Evolutionary conservation across 2,888 invertebrate genomes (phyloP), one percentile per base, ranked within the genome.

Genomic region (Trichacis sp.): DNA sequence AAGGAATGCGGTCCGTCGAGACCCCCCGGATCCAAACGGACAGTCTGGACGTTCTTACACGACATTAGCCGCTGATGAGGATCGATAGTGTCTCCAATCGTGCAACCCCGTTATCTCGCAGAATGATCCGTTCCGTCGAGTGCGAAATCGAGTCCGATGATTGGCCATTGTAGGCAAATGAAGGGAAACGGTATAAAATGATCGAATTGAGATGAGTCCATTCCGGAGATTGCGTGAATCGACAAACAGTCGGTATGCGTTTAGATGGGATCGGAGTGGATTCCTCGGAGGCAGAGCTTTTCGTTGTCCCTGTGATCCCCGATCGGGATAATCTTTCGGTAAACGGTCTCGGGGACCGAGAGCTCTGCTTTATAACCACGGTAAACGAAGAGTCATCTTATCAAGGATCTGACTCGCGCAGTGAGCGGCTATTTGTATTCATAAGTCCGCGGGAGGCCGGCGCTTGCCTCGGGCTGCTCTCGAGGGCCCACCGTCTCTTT

Each of bases 351-450:
- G 43, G 56, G 48, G 45, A 47, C 54, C 64, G 52, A 54, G 55
- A 48, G 50, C 33, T 24, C 24, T 18, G 19, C 64, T 64, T 69
- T 69, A 57, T 64, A 38, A 33, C 24, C 46, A 17, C 14, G 52
- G 63, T 68, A 70, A 69, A 70, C 67, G 58, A 60, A 60, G 58
- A 65, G 45, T 62, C 61, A 56, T 42, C 79, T 84, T 84, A 84
- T 84, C 84, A 77, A 75, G 73, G 80, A 84, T 84, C 84, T 77
- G 79, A 82, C 82, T 81, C 78, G 82, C 81, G 79, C 83, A 82
- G 83, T 83, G 82, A 82, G 79, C 82, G 77, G 84, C 82, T 83
- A 84, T 84, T 83, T 84, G 84, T 84, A 84, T 84, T 84, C 84
- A 84, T 84, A 84, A 84, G 83, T 81, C 84, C 74, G 79, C 84